Base-by-base conservation (phyloP, 2,888 invertebrate species). In the Sclerodermus sp. region DNA sequence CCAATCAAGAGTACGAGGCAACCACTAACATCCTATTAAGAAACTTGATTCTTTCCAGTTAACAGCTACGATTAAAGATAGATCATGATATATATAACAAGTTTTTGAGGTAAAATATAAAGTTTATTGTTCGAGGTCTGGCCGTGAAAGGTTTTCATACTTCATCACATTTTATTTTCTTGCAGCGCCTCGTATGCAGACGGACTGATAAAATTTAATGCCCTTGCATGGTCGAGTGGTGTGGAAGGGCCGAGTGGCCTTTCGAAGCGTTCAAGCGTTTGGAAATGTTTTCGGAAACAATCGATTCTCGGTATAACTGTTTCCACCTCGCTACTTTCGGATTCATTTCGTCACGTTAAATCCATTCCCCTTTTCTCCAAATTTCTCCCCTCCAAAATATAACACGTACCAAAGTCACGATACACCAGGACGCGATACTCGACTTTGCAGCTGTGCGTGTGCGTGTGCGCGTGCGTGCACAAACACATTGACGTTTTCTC, bases 131-230 rank as follows among this genome's bases (percentile, higher is more conserved):
- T 36, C 23, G 41, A 51, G 47, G 50, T 46, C 47, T 13, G 39
- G 38, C 31, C 43, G 45, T 29, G 37, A 44, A 44, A 55, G 52
- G 23, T 23, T 5, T 5, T 8, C 4, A 8, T 23, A 23, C 8
- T 23, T 23, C 23, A 23, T 8, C 23, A 3, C 23, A n/a, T 23
- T 23, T 23, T 23, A 23, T 23, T 23, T 23, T 23, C 23, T 23
- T 23, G 23, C 8, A 23, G 23, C 23, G 23, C 23, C 8, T 23
- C 23, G 23, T 23, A 23, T 23, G 23, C 23, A 23, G 8, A 23
- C 3, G 23, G 23, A 49, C 49, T 55, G 52, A 53, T 52, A 48
- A 52, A 55, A 52, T 55, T 52, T 52, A 55, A 55, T 46, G 55
- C 55, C 45, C 52, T 52, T 46, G 55, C 52, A 23, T 8, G 23